These are phyloP conservation scores for Drosophila mimica DNA, from an alignment of 2,888 invertebrate genomes.

Conservation along the genomic window DNA sequence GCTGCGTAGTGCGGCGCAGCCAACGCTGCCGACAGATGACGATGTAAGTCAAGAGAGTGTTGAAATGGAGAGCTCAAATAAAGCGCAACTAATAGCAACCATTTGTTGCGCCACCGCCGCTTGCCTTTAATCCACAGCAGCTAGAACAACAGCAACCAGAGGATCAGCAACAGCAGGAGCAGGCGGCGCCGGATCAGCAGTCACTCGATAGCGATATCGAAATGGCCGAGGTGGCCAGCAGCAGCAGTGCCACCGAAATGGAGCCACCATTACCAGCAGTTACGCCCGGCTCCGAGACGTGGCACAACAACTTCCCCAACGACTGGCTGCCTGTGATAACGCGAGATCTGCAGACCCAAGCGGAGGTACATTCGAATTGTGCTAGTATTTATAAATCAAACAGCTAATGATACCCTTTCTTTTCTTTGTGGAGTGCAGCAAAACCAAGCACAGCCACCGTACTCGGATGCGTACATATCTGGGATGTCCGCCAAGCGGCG, in stretches of 20 bases:
- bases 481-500: constrained; percentile 96
- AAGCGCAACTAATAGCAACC: constrained; percentile 38
- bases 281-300: constrained; percentile 86
- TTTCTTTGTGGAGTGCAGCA: constrained; percentile 46
- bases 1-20: constrained; percentile 57
- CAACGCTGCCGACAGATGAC: constrained; percentile 31
- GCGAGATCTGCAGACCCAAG: constrained; percentile 91
- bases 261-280: constrained; percentile 85
- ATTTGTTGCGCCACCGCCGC: constrained; percentile 50
- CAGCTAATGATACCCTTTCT: background rate
- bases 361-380: constrained; percentile 75
- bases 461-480: constrained; percentile 95
- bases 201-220: constrained; percentile 86
- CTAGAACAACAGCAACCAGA: constrained; percentile 26
- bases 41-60: constrained; percentile 41
- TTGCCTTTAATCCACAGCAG: constrained; percentile 45
- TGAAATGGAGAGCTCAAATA: background rate
- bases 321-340: constrained; percentile 96
- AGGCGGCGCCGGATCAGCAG: constrained; percentile 18
- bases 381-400: background rate
- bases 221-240: constrained; percentile 71
- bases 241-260: constrained; percentile 44
- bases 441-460: constrained; percentile 86
- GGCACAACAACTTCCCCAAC: constrained; percentile 88
- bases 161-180: constrained; percentile 28